Evolutionary conservation across 2,113 vertebrate species (phyloP), one percentile per base, ranked within the genome.

Genomic region (Hemichromis elongatus): DNA sequence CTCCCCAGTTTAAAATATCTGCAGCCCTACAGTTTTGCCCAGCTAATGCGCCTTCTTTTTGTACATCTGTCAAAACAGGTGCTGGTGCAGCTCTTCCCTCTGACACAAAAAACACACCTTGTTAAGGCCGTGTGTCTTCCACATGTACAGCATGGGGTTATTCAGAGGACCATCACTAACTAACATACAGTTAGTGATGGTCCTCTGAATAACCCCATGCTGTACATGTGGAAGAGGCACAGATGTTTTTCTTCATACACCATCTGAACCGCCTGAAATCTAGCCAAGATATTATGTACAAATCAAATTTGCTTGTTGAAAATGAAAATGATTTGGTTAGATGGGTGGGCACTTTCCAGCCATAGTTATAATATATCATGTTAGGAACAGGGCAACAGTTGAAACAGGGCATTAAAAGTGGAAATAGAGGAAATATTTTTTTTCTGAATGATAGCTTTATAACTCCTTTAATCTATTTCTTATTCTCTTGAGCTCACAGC

Each of bases 241-340:
- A 66, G 24, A 79, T 70, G 28, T 19, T 70, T 75, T 63, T 77
- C 63, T 28, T 54, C n/a, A 18, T 30, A n/a, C 33, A 11, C 5
- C 19, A 19, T 75, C 30, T 18, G 21, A 86, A n/a, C 70, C n/a
- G 47, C 85, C 82, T 90, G 42, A 91, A 83, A 88, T 57, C 61
- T 40, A 79, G 19, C 70, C 78, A 47, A 10, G 57, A 88, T 57
- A 30, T 13, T 13, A 83, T 7, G 61, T 77, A 42, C 82, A 89
- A 92, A 91, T 92, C 50, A 8, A 53, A 93, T 93, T 86, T 86
- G 37, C 42, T 57, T 61, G 50, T 77, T 55, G 82, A 79, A 33
- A 84, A 92, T 87, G 78, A 89, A 83, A 88, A 54, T 81, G 61
- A 93, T 92, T 91, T 24, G 81, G 87, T 92, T 92, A 93, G 70